Evolutionary conservation across 35 echinoderm and acorn worm genomes (phyloP).

Genomic region (Ophiothrix spiculata): DNA sequence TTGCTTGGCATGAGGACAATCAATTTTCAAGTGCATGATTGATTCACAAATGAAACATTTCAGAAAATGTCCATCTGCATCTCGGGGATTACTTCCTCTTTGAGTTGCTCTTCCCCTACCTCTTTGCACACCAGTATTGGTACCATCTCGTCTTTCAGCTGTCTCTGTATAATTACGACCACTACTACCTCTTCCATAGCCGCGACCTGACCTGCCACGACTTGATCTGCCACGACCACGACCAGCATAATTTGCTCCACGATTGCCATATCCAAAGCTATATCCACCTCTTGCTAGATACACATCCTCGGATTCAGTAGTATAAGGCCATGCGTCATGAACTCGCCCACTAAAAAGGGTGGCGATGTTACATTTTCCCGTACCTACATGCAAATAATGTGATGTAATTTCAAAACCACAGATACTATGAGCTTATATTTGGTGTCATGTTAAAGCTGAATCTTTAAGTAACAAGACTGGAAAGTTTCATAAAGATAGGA

Average conservation of each 20-base stretch:
- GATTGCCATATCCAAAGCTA: conserved; percentile 14
- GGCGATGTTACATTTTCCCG: too few species aligned
- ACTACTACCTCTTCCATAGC: background rate
- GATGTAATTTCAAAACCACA: too few species aligned
- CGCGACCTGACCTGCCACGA: background rate
- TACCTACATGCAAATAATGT: too few species aligned
- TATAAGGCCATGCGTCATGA: too few species aligned
- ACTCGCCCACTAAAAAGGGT: too few species aligned
- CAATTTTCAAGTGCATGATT: background rate
- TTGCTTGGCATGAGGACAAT: conserved; percentile 13
- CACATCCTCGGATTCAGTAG: conserved; percentile 6
- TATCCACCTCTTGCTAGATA: background rate
- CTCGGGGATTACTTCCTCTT: background rate
- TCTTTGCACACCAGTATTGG: background rate
- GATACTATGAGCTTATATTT: too few species aligned
- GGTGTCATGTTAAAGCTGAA: too few species aligned
- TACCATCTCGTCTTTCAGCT: background rate
- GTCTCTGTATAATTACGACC: background rate
- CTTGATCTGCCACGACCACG: background rate
- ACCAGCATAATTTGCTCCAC: background rate
- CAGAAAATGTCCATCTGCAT: conserved; percentile 6
- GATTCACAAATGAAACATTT: conserved; percentile 12
- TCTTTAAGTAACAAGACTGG: too few species aligned
- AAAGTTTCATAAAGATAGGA: too few species aligned
- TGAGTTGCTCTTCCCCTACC: background rate